These are phyloP conservation scores for Odontesthes bonariensis DNA, from an alignment of 2,113 vertebrate genomes.

Conservation along the genomic window DNA sequence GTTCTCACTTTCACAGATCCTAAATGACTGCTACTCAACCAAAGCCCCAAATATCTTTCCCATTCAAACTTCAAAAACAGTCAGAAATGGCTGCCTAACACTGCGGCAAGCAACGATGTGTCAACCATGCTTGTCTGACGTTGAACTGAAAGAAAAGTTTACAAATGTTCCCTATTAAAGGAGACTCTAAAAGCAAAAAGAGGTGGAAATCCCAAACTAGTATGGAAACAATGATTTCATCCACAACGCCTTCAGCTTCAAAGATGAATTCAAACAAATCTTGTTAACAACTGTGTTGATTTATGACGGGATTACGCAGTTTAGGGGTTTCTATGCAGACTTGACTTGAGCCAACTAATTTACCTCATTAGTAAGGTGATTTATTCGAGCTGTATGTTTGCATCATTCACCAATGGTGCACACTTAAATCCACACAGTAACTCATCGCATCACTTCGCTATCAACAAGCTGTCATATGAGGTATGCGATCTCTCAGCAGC, in stretches of 20 bases:
- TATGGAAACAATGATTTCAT: no score
- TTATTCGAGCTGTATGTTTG: not conserved
- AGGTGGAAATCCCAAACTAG: not conserved
- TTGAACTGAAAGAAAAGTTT: not conserved
- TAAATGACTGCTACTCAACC: not conserved
- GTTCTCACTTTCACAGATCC: conserved; percentile 2
- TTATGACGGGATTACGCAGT: no score
- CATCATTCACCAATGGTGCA: not conserved
- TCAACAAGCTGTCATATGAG: conserved; percentile 56
- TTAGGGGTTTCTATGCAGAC: no score
- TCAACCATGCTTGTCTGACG: not conserved
- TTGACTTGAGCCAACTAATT: not conserved
- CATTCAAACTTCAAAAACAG: not conserved
- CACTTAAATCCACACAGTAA: not conserved
- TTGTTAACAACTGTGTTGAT: no score
- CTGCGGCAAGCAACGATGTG: not conserved
- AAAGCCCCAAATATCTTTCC: not conserved
- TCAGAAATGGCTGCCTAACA: not conserved
- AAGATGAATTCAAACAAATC: no score
- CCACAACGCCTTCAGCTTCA: no score
- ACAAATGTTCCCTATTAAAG: not conserved
- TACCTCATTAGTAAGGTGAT: no score
- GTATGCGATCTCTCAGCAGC: conserved; percentile 61
- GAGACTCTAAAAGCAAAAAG: no score
- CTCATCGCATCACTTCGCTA: conserved; percentile 20